Evolutionary conservation across 2,888 invertebrate genomes (phyloP).

Genomic region (Drosophila peninsularis): DNA sequence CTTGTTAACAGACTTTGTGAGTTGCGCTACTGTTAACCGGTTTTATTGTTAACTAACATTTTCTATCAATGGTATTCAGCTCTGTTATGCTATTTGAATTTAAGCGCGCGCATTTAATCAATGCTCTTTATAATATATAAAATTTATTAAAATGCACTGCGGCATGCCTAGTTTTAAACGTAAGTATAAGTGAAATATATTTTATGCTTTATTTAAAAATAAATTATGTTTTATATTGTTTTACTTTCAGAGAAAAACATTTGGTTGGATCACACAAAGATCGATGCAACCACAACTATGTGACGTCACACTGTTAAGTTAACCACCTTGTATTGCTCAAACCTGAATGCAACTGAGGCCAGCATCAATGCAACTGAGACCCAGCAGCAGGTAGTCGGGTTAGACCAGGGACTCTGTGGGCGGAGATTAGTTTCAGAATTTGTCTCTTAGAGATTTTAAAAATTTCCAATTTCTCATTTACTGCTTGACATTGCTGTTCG

Average conservation of each 20-base stretch:
- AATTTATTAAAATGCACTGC: background rate
- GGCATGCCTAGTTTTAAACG: background rate
- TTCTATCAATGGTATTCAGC: background rate
- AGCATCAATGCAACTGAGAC: conserved; percentile 5
- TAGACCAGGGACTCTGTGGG: background rate
- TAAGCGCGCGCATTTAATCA: background rate
- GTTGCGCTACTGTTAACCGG: background rate
- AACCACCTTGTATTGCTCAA: background rate
- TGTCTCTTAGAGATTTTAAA: background rate
- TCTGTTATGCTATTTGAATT: background rate
- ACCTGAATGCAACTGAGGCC: background rate
- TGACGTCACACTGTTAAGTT: background rate
- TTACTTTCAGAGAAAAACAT: background rate
- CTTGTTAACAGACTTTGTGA: background rate
- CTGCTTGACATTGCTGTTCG: conserved; percentile 12
- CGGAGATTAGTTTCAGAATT: background rate
- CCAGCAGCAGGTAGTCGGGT: background rate
- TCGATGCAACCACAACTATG: no score
- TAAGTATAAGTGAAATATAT: no score
- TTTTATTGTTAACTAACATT: no score
- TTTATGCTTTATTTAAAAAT: no score
- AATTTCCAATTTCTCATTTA: background rate
- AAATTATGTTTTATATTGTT: no score
- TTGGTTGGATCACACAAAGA: background rate
- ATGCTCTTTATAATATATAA: background rate